These are phyloP conservation scores for Drosophila mercatorum DNA, from an alignment of 2,888 invertebrate species.

Conservation along the genomic window DNA sequence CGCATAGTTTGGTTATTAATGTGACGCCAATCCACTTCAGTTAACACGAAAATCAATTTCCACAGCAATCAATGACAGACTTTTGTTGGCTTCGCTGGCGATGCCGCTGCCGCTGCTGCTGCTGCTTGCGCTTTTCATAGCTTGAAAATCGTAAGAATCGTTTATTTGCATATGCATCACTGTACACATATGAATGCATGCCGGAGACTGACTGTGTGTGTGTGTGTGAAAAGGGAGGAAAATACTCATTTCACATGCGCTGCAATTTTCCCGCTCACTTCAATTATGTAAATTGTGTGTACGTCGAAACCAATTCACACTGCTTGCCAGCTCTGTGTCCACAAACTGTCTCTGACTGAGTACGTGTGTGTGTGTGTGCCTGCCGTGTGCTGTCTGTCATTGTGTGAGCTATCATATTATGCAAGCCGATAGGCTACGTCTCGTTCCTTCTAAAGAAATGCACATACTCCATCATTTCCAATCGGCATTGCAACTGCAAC, in stretches of 20 bases:
- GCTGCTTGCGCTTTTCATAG: slow-evolving; percentile 33
- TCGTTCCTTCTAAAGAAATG: slow-evolving; percentile 47
- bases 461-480: slow-evolving; percentile 47
- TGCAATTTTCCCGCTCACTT: slow-evolving; percentile 76
- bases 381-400: slow-evolving; percentile 12
- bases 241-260: slow-evolving; percentile 72
- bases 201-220: neutral
- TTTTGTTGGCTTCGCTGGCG: slow-evolving; percentile 14
- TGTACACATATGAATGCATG: slow-evolving; percentile 29
- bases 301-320: slow-evolving; percentile 73
- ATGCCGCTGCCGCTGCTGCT: slow-evolving; percentile 2
- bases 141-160: slow-evolving; percentile 32
- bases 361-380: neutral
- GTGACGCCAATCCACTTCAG: slow-evolving; percentile 40
- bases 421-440: slow-evolving; percentile 36
- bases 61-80: slow-evolving; percentile 61
- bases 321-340: slow-evolving; percentile 48
- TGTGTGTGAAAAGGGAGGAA: slow-evolving; percentile 44
- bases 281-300: slow-evolving; percentile 76
- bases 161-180: slow-evolving; percentile 47
- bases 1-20: slow-evolving; percentile 64
- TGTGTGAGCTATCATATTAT: slow-evolving; percentile 50
- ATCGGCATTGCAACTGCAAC: slow-evolving; percentile 17
- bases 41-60: slow-evolving; percentile 66
- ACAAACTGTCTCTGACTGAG: slow-evolving; percentile 2